Evolutionary conservation across 1,140 invertebrate genomes (phyloP).

Genomic region (Euglossa dilemma): DNA sequence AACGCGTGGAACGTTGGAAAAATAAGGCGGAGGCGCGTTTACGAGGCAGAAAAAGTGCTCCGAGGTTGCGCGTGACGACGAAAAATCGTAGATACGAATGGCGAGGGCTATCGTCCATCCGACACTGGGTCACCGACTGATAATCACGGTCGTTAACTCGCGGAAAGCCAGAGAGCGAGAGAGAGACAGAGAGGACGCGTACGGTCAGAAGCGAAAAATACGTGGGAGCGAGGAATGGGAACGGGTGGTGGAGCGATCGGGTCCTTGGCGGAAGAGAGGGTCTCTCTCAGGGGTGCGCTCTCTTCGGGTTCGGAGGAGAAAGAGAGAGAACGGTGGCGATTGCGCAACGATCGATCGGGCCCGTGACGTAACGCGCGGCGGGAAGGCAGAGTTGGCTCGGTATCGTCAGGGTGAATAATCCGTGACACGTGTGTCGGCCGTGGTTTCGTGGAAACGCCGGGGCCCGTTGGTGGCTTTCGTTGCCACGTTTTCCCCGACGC

Average conservation of each 20-base stretch:
- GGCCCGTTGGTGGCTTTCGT: no score
- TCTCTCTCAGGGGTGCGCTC: no score
- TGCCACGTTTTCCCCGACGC: constrained; percentile 42
- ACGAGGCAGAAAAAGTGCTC: constrained; percentile 17
- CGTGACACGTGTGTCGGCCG: constrained; percentile 37
- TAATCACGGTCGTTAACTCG: constrained; percentile 61
- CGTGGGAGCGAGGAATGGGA: no score
- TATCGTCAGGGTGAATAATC: constrained; percentile 47
- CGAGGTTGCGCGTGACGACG: constrained; percentile 47
- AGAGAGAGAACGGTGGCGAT: background rate
- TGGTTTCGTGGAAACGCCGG: constrained; percentile 11
- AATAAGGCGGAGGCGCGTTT: background rate
- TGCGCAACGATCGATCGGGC: constrained; percentile 13
- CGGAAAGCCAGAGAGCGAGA: constrained; percentile 14
- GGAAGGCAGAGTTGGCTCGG: background rate
- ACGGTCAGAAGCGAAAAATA: constrained; percentile 2
- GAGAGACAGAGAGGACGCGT: background rate
- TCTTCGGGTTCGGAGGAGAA: no score
- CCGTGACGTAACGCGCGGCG: constrained; percentile 14
- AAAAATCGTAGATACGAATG: constrained; percentile 65
- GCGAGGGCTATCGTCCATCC: constrained; percentile 62
- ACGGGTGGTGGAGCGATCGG: no score
- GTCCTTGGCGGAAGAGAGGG: no score
- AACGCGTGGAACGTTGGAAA: background rate
- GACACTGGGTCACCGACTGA: constrained; percentile 75